Conservation (phyloP, 1,140 invertebrate species). For the Calliphora vicina region DNA sequence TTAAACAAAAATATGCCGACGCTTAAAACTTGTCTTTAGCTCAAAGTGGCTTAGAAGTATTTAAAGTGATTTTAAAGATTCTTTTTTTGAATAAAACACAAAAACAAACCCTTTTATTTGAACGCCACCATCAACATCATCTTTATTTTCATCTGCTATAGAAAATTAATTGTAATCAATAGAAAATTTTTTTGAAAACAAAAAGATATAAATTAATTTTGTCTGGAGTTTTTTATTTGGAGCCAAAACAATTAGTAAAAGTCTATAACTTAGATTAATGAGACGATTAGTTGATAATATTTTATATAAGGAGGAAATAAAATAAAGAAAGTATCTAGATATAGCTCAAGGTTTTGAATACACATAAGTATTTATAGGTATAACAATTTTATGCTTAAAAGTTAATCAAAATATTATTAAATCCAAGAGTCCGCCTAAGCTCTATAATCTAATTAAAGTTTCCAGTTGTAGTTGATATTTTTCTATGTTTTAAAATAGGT, state of each 20-base stretch:
- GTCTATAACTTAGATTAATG: not conserved
- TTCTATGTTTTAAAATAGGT: too few species aligned
- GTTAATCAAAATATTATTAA: too few species aligned
- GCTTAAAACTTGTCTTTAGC: not conserved
- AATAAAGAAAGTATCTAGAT: not conserved
- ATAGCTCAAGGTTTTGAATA: not conserved
- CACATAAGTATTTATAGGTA: too few species aligned
- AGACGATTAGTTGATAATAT: not conserved
- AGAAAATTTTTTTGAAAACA: not conserved
- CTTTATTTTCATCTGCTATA: not conserved
- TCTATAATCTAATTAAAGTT: too few species aligned
- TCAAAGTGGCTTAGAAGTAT: not conserved
- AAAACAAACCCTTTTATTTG: too few species aligned
- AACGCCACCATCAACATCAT: not conserved
- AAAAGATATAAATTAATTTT: not conserved
- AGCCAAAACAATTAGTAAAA: conserved; percentile 13
- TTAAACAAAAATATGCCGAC: conserved; percentile 9
- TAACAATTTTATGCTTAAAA: too few species aligned
- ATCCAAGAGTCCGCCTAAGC: too few species aligned
- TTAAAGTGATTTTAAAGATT: not conserved
- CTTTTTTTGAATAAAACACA: not conserved
- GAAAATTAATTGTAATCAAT: conserved; percentile 10
- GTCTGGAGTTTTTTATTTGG: not conserved
- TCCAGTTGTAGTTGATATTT: too few species aligned
- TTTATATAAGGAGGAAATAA: not conserved